Percentiles rank a stretch among this genome's conserved stretches.
Conservation (phyloP, 1,140 invertebrate genomes). For the Aphis craccivora region DNA sequence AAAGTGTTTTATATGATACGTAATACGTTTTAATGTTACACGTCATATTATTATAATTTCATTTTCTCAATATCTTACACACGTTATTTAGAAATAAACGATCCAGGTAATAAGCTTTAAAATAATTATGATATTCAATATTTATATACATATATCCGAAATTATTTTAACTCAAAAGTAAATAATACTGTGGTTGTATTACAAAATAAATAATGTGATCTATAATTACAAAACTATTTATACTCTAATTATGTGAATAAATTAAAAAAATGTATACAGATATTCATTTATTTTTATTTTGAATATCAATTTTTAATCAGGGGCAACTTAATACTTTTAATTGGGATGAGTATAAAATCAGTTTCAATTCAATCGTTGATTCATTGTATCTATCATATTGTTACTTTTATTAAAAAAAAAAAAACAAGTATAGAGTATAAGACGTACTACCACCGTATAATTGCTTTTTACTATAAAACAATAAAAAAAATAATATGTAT, state of each 20-base stretch:
- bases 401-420: not conserved
- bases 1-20: not conserved
- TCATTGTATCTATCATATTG: not conserved
- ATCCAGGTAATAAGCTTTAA: not conserved
- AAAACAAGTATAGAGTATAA: not conserved
- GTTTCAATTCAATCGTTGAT: not conserved
- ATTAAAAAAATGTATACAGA: not conserved
- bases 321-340: not conserved
- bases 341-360: not conserved
- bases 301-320: not conserved
- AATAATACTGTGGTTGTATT: not conserved
- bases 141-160: not conserved
- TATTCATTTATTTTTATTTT: not conserved
- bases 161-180: not conserved
- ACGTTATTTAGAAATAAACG: not conserved
- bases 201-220: not conserved
- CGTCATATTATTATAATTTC: not conserved
- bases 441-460: not conserved
- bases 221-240: not conserved
- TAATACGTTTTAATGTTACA: not conserved
- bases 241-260: not conserved
- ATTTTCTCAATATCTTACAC: not conserved
- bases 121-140: not conserved
- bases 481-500: not conserved
- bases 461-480: not conserved